A percentile compares a stretch with the other conserved stretches of the same genome.
phyloP scores from a whole-genome alignment of 2,113 vertebrate genomes.

The Lichenostomus cassidix region DNA sequence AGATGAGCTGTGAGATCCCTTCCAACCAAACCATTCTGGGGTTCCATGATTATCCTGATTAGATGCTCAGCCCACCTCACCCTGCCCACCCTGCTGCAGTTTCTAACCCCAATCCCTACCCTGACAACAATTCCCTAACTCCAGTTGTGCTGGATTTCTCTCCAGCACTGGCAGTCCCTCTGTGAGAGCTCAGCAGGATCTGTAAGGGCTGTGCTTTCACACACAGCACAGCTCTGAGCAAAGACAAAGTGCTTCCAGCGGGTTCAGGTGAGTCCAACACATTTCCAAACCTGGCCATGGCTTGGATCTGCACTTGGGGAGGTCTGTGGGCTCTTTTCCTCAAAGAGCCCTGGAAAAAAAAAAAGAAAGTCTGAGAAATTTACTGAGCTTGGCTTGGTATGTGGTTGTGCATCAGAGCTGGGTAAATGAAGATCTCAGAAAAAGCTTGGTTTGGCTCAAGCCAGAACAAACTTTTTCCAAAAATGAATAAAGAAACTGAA shows the following conservation, averaged over 20 bases:
- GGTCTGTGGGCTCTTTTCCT: not conserved
- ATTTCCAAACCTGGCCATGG: not conserved
- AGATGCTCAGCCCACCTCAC: not conserved
- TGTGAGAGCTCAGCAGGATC: not conserved
- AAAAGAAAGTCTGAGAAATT: not conserved
- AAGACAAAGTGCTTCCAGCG: not conserved
- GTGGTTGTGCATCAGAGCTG: not conserved
- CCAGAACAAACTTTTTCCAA: constrained; percentile 11
- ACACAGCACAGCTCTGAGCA: not conserved
- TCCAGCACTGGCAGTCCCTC: not conserved
- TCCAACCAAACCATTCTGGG: not conserved
- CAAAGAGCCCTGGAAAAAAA: not conserved
- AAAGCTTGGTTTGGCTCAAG: not conserved
- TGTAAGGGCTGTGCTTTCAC: not conserved
- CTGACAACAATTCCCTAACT: not conserved
- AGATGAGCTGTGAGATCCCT: not conserved
- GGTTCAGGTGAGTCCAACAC: not conserved
- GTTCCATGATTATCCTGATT: not conserved
- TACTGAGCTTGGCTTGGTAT: constrained; percentile 15
- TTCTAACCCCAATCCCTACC: not conserved
- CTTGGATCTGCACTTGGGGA: not conserved
- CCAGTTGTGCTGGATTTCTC: not conserved
- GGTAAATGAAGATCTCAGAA: constrained; percentile 5
- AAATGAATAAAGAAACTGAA: constrained; percentile 13
- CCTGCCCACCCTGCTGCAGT: not conserved